A percentile compares a stretch with the other conserved stretches of the same genome.
Conservation (phyloP, 2,113 vertebrate species). For the Silurus glanis region DNA sequence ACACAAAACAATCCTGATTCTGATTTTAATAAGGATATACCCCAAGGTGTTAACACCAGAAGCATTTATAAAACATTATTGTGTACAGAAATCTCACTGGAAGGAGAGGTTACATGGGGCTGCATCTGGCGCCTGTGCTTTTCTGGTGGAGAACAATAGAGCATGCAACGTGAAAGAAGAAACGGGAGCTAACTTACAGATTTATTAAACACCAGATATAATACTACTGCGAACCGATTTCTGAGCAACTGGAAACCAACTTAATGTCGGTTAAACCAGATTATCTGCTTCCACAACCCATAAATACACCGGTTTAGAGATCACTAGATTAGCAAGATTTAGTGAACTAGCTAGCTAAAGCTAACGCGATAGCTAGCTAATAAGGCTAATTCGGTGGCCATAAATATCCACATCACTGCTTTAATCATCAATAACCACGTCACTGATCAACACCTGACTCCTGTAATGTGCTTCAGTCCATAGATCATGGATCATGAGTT, state of each 20-base stretch:
- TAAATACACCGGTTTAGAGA: not conserved
- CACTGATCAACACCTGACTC: not conserved
- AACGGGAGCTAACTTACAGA: not conserved
- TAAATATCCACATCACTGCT: no score
- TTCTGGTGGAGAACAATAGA: constrained; percentile 6
- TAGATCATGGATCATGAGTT: accelerated
- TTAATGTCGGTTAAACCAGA: not conserved
- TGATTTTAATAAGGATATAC: not conserved
- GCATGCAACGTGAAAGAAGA: not conserved
- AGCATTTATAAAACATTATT: not conserved
- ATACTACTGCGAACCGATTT: not conserved
- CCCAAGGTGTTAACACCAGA: not conserved
- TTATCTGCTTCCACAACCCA: not conserved
- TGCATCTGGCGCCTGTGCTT: not conserved
- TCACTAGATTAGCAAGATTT: not conserved
- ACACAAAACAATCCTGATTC: not conserved
- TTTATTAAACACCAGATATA: not conserved
- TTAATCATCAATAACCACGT: not conserved
- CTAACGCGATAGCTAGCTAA: not conserved
- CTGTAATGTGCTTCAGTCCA: not conserved
- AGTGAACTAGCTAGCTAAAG: not conserved
- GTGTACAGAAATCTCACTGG: not conserved
- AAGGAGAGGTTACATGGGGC: no score
- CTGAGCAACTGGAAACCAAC: no score
- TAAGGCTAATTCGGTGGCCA: no score